These are phyloP conservation scores for Magallana nippona DNA, from an alignment of 2,888 invertebrate genomes.

Conservation along the genomic window DNA sequence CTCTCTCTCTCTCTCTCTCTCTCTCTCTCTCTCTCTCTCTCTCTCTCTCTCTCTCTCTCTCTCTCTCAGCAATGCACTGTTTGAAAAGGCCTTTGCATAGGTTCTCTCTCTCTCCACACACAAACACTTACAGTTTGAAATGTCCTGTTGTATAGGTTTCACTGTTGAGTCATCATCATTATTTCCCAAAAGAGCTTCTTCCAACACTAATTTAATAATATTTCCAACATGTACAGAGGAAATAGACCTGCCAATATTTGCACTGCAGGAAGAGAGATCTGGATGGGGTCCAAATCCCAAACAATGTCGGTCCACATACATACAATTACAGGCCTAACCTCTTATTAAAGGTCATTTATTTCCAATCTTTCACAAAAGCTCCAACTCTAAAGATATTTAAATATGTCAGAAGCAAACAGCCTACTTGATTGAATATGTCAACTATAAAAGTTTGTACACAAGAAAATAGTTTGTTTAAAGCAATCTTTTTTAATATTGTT, in stretches of 20 bases:
- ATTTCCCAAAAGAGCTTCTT: slow-evolving; percentile 31
- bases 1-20: slow-evolving; percentile 8
- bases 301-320: slow-evolving; percentile 16
- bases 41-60: slow-evolving; percentile 1
- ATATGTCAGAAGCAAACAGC: slow-evolving; percentile 28
- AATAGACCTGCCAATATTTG: slow-evolving; percentile 33
- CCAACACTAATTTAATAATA: slow-evolving; percentile 27
- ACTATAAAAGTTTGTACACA: slow-evolving; percentile 19
- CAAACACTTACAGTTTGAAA: neutral
- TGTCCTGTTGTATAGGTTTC: neutral
- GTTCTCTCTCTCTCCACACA: neutral
- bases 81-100: no score
- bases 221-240: slow-evolving; percentile 16
- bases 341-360: slow-evolving; percentile 33
- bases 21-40: slow-evolving; percentile 32
- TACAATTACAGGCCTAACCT: slow-evolving; percentile 24
- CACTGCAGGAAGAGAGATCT: slow-evolving; percentile 23
- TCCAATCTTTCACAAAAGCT: slow-evolving; percentile 32
- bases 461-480: slow-evolving; percentile 15
- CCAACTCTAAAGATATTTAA: slow-evolving; percentile 22
- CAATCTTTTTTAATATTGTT: neutral
- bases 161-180: slow-evolving; percentile 29
- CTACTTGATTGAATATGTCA: slow-evolving; percentile 19
- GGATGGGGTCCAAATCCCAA: slow-evolving; percentile 11
- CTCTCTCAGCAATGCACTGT: no score